Evolutionary conservation across 1,140 invertebrate genomes (phyloP).

Genomic region (Pectinophora gossypiella): DNA sequence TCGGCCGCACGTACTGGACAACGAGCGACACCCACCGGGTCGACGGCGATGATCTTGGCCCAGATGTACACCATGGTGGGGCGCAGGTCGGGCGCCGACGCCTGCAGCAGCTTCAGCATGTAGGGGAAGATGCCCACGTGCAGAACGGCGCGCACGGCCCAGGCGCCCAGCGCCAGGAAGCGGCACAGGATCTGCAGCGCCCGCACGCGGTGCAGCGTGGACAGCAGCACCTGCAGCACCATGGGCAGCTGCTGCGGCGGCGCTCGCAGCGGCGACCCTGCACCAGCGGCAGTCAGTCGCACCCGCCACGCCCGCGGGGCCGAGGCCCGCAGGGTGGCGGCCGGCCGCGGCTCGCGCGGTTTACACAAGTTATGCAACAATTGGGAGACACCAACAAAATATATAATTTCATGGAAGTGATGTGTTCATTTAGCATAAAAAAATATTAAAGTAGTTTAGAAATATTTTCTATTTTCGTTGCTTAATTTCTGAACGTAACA

Average conservation of each 20-base stretch:
- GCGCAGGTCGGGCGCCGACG: constrained; percentile 92
- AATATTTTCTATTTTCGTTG: no score
- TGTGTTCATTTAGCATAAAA: no score
- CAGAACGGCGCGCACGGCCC: constrained; percentile 97
- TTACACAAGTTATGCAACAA: no score
- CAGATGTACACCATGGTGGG: constrained; percentile 98
- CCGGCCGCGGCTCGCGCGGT: no score
- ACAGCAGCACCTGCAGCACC: constrained; percentile 97
- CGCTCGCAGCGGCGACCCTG: constrained; percentile 81
- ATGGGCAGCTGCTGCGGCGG: constrained; percentile 98
- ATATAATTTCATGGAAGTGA: no score
- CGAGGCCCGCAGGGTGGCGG: no score
- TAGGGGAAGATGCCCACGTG: constrained; percentile 99
- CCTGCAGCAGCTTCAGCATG: constrained; percentile 96
- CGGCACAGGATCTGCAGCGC: constrained; percentile 96
- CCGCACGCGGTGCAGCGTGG: constrained; percentile 96
- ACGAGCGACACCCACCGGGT: constrained; percentile 84
- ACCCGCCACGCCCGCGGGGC: background rate
- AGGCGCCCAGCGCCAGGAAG: constrained; percentile 96
- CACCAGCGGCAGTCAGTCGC: background rate
- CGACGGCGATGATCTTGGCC: constrained; percentile 99
- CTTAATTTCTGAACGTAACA: no score
- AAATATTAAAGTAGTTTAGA: no score
- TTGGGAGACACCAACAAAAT: no score
- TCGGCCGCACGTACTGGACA: no score